These are phyloP conservation scores for Tachystola acroxantha DNA, from an alignment of 2,888 invertebrate genomes.

Conservation along the genomic window DNA sequence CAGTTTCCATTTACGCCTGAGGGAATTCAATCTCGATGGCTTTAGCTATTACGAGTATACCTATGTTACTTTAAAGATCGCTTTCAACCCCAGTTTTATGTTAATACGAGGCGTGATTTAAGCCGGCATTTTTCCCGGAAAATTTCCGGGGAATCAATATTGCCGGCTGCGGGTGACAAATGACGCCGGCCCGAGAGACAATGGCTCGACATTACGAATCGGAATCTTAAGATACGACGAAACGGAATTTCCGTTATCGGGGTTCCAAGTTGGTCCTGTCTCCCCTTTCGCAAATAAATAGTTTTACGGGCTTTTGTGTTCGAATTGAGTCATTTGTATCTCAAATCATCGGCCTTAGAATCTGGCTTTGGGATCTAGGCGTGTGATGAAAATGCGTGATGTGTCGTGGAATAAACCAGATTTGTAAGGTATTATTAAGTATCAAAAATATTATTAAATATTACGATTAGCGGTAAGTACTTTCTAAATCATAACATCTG, in stretches of 20 bases:
- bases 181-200: conserved; percentile 11
- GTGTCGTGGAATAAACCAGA: no score
- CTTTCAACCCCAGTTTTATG: conserved; percentile 17
- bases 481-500: no score
- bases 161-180: conserved; percentile 26
- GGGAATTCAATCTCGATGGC: conserved; percentile 30
- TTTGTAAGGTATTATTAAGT: no score
- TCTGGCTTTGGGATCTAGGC: no score
- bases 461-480: no score
- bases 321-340: background rate
- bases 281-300: background rate
- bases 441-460: no score
- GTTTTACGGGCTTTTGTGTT: background rate
- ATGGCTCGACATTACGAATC: conserved; percentile 4
- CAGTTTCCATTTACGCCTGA: conserved; percentile 31
- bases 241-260: conserved; percentile 11
- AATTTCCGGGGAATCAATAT: conserved; percentile 22
- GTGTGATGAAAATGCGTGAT: no score
- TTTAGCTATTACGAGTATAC: background rate
- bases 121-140: conserved; percentile 14
- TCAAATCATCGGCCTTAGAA: no score
- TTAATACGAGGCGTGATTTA: conserved; percentile 19
- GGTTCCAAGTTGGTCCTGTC: background rate
- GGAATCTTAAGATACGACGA: conserved; percentile 11
- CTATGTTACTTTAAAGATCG: conserved; percentile 1